Evolutionary conservation across 2,113 vertebrate species (phyloP).

Genomic region (Etia nguti): DNA sequence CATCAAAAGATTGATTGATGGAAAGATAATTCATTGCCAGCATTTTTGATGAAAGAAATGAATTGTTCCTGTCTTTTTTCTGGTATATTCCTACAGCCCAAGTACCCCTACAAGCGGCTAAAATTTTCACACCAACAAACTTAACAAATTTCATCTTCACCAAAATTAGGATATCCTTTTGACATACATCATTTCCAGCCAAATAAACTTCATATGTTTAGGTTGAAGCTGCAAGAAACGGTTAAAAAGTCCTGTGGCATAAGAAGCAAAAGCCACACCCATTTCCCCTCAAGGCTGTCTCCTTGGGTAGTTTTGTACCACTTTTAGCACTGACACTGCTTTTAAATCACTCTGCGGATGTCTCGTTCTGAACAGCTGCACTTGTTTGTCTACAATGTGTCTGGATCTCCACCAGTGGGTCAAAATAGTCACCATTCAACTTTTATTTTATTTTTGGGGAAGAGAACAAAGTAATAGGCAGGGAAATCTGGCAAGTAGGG

Average conservation of each 20-base stretch:
- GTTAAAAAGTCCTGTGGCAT: neutral
- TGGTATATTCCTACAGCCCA: neutral
- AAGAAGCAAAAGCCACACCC: neutral
- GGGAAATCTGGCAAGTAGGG: neutral
- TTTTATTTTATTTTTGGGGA: neutral
- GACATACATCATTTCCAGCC: neutral
- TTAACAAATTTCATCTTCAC: neutral
- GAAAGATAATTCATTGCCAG: neutral
- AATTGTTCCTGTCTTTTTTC: neutral
- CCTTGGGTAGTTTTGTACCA: neutral
- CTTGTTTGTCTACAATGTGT: neutral
- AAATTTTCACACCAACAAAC: neutral
- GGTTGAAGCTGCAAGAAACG: neutral
- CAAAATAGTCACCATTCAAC: neutral
- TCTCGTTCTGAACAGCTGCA: neutral
- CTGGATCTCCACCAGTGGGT: neutral
- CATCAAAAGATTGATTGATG: neutral
- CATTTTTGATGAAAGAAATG: neutral
- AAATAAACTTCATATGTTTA: neutral
- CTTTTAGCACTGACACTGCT: neutral
- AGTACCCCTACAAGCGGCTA: fast-evolving
- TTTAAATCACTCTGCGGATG: neutral
- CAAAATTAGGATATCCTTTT: neutral
- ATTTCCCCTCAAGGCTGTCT: neutral
- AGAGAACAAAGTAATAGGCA: neutral